Evolutionary conservation across 1,140 invertebrate species (phyloP), one percentile per base, ranked within the genome.

Genomic region (Drosophila mojavensis): DNA sequence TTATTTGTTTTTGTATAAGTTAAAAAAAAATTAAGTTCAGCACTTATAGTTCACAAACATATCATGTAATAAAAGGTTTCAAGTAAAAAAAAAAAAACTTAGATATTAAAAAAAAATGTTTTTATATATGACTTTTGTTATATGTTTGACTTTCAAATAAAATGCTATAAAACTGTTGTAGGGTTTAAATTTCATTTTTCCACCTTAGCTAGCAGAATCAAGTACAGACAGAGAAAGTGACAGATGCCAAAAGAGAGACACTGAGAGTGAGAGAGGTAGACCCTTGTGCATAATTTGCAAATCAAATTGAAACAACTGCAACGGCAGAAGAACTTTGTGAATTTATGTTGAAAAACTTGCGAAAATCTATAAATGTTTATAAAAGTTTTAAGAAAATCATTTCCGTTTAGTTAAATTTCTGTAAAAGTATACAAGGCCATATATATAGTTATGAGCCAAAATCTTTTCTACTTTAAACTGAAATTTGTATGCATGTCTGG

Each of bases 301-400:
- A 79, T 54, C 59, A 79, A 79, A 79, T 79, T 79, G 53, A 69
- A 55, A 74, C 63, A 79, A 58, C 62, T 79, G 68, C 43, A 53
- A 73, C 58, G 30, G 60, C 59, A 48, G 62, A 62, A 45, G 41
- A 59, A 11, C 15, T 50, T 5, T 36, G 3, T 24, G 36, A 50
- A 48, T 61, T 60, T 26, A n/a, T 15, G 13, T 65, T 26, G 54
- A 58, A 62, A 45, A 17, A 45, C 15, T 51, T 24, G 15, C 5
- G 3, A 45, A 47, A 47, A 15, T 5, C 13, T 13, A 45, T 7
- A 39, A 28, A 68, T 47, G n/a, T 26, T 3, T 26, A 24, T 56
- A 65, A 24, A 28, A 11, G 20, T 51, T 64, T 36, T 28, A 69
- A 4, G 7, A 50, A 73, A 33, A 24, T n/a, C 13, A 30, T 50